Base-by-base conservation (phyloP, 2,797 vertebrate species). In the Crocodylus rhombifer region DNA sequence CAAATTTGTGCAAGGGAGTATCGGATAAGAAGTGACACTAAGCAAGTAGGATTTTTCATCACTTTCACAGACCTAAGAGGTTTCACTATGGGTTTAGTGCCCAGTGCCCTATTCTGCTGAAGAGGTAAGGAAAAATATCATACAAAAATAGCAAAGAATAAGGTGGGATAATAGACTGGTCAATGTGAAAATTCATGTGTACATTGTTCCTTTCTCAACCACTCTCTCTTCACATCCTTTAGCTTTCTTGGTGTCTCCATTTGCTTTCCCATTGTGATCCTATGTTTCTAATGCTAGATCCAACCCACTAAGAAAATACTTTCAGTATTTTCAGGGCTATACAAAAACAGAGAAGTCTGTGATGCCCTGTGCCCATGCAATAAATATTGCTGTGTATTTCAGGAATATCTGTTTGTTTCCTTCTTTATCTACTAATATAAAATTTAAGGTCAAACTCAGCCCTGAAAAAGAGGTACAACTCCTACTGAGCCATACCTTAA, bases 391-490 rank as follows among this genome's bases (percentile, higher is more conserved):
- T 81, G 10, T 28, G 4, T 56, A 4, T 57, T n/a, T 81, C 5
- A 57, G 15, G 15, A 36, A 79, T 82, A 91, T 80, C 8, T 9
- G 75, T 36, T 71, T 14, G 15, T 92, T 87, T 77, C 56, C 55
- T 83, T 56, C 30, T 15, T 81, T 81, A 63, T 10, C 63, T 42
- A 2, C 30, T 75, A 85, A 15, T 0, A 87, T 30, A 76, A 63
- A 67, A 81, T 91, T 79, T 62, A 89, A 86, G 55, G 57, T 42
- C 11, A 81, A 91, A 89, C 65, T 78, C 75, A 62, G 5, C 3
- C 11, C 25, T 18, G 2, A 2, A 65, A 79, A 89, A 80, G 4
- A 87, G 36, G 14, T 18, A 56, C 36, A 60, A 5, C 21, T 82
- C 3, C n/a, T 33, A 26, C 1, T 33, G n/a, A 91, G 17, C 17